Evolutionary conservation across 2,113 vertebrate genomes (phyloP), one percentile per base, ranked within the genome.

Genomic region (Cardinalis cardinalis): DNA sequence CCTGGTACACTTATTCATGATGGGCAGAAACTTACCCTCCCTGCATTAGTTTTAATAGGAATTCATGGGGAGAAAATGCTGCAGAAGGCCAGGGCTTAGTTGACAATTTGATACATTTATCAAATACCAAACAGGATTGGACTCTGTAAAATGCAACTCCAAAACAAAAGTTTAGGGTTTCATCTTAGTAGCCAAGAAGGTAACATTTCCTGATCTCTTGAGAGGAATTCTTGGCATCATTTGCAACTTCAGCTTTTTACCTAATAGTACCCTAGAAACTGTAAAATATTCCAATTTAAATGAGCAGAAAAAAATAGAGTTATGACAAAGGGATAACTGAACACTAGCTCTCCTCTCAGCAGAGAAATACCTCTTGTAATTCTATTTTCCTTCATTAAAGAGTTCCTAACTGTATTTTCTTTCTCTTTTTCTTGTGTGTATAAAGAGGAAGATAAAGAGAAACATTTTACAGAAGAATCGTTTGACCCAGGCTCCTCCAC

Each of bases 141-240:
- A 83, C 59, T 59, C 75, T 80, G 75, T 56, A 87, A 82, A 94
- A 89, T 2, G 8, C 64, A 89, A 80, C 59, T 83, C 21, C 55
- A 91, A 94, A 93, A 87, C 85, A 92, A 78, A 90, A 91, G 82
- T 66, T 72, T 91, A 55, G 1, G 25, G 24, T 96, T 96, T 92
- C 79, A 55, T 34, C 77, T 85, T 56, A 56, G 64, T 77, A 91
- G 85, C 72, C 82, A 95, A 94, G 75, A 91, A 89, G 82, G 88
- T 92, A 92, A 91, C 24, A 6, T 95, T 85, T 73, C 60, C 75
- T 65, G 24, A 89, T 88, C 83, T 88, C 90, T 84, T 36, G 75
- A 87, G 85, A 74, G 15, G 68, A 95, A 55, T 90, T 92, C 65
- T 80, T 17, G 2, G 56, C 65, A 53, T 66, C 44, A n/a, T 51